Evolutionary conservation across 1,140 invertebrate genomes (phyloP), one percentile per base, ranked within the genome.

Genomic region (Bombus confusus): DNA sequence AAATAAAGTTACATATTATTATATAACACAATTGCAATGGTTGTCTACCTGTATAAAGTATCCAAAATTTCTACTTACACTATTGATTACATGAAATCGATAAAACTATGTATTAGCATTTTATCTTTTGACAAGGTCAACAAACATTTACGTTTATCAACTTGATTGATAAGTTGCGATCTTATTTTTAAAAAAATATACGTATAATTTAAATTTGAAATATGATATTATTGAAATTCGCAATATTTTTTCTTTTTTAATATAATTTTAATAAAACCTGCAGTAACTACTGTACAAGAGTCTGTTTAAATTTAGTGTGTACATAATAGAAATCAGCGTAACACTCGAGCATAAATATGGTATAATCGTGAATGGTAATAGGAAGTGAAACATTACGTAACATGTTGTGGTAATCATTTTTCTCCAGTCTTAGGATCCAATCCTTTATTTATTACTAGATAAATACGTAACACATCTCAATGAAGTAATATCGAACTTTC

Each of bases 311-410:
- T 66, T 31, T 66, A 66, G 5, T 15, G 0, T 15, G 12, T 66
- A 31, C 15, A 18, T 52, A 66, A 12, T 13, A 62, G 28, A 62
- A 52, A 52, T 52, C 47, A 52, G 13, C 0, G 18, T 43, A 66
- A 15, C 3, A 79, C n/a, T 52, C 18, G 15, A 25, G 3, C 4
- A 37, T 39, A 4, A 25, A n/a, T 47, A 8, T 31, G 1, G 12
- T 62, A n/a, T 64, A 82, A 82, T 2, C 10, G 25, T 75, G 8
- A 25, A 28, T 15, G 15, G 12, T 39, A 71, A 4, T 8, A 22
- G 22, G 6, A 75, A 71, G 8, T 12, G 6, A 62, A 81, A 75
- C 34, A 12, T 52, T n/a, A 57, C 34, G 15, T 73, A 85, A 85
- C 28, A 18, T 10, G 8, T 57, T 15, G 9, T 41, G 12, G 34